These are phyloP conservation scores for Cydia strobilella DNA, from an alignment of 1,140 invertebrate genomes.

Conservation along the genomic window DNA sequence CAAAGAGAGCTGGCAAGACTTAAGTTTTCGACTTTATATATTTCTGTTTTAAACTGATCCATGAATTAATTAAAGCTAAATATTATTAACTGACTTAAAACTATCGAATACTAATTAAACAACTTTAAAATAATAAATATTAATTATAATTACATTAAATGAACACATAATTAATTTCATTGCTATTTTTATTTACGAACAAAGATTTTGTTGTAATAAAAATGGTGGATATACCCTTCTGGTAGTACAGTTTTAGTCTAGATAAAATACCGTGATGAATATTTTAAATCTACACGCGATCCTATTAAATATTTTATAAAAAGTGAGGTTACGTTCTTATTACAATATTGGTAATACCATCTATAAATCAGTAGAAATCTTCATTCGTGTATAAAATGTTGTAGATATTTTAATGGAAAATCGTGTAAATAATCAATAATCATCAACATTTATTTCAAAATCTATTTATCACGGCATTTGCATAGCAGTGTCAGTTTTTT, in stretches of 20 bases:
- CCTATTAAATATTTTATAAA: constrained; percentile 28
- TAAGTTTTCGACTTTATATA: neutral
- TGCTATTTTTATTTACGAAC: constrained; percentile 30
- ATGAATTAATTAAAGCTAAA: constrained; percentile 14
- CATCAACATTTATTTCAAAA: no score
- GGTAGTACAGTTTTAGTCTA: constrained; percentile 14
- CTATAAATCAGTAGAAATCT: neutral
- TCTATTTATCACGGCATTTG: no score
- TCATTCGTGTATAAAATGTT: neutral
- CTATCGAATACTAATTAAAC: constrained; percentile 39
- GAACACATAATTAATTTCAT: constrained; percentile 50
- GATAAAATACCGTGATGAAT: constrained; percentile 1
- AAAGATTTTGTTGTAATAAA: neutral
- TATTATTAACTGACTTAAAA: constrained; percentile 38
- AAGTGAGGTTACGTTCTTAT: constrained; percentile 29
- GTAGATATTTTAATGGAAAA: no score
- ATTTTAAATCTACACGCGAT: constrained; percentile 20
- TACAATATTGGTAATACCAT: constrained; percentile 21
- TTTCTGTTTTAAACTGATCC: constrained; percentile 2
- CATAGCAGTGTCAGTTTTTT: neutral
- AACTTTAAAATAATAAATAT: constrained; percentile 54
- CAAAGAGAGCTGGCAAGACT: constrained; percentile 35
- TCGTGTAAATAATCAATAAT: neutral
- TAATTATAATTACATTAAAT: constrained; percentile 52
- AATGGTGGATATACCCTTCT: constrained; percentile 1